Evolutionary conservation across 2,797 vertebrate genomes (phyloP).

Genomic region (Hozukius guyotensis): DNA sequence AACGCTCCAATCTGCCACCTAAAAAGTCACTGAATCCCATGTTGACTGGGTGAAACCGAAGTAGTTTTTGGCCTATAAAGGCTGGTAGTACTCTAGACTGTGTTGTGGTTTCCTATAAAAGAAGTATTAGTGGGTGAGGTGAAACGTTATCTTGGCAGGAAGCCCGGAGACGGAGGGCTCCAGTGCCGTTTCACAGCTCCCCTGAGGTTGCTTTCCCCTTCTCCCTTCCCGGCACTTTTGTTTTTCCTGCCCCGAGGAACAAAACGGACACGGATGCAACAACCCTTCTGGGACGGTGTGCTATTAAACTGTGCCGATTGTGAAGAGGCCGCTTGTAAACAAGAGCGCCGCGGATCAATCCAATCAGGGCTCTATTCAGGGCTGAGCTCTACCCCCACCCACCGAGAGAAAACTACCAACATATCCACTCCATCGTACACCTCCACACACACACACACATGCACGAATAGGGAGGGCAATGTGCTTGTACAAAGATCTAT

Average conservation of each 20-base stretch:
- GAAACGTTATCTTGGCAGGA: slow-evolving; percentile 80
- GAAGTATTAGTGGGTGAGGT: slow-evolving; percentile 62
- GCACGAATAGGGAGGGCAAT: neutral
- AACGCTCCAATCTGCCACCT: slow-evolving; percentile 19
- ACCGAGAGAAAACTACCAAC: slow-evolving; percentile 31
- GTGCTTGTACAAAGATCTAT: neutral
- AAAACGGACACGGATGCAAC: slow-evolving; percentile 80
- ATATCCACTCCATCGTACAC: slow-evolving; percentile 21
- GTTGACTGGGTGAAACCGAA: slow-evolving; percentile 52
- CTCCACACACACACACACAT: slow-evolving; percentile 5
- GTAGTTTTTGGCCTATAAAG: slow-evolving; percentile 37
- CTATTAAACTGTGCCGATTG: slow-evolving; percentile 82
- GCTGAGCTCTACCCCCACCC: slow-evolving; percentile 54
- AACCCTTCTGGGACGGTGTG: slow-evolving; percentile 79
- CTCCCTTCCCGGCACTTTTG: slow-evolving; percentile 77
- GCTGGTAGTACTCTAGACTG: slow-evolving; percentile 26
- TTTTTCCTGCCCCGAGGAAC: slow-evolving; percentile 79
- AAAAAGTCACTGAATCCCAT: slow-evolving; percentile 33
- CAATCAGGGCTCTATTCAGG: slow-evolving; percentile 77
- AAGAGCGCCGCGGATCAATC: slow-evolving; percentile 81
- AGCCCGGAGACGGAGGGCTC: slow-evolving; percentile 68
- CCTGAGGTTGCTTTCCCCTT: slow-evolving; percentile 73
- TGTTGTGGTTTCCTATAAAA: slow-evolving; percentile 73
- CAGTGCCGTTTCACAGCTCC: slow-evolving; percentile 79
- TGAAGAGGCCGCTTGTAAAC: slow-evolving; percentile 80